Conservation (phyloP, 2,888 invertebrate genomes). For the Nymphalis polychloros region DNA sequence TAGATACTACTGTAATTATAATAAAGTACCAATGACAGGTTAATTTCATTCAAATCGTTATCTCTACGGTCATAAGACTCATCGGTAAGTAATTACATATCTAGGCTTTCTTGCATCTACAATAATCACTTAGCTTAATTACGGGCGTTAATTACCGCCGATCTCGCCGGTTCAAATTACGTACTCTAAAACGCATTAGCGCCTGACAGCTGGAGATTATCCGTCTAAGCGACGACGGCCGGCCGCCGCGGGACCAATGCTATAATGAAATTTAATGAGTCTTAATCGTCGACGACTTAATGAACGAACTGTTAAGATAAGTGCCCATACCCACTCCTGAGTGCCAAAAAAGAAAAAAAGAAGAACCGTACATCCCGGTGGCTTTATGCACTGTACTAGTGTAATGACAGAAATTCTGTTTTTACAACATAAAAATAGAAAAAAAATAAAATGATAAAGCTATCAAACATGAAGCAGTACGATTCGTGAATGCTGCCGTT, state of each 20-base stretch:
- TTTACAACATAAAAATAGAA: conserved; percentile 38
- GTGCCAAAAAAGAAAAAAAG: conserved; percentile 60
- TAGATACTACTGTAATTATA: background rate
- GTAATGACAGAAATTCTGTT: conserved; percentile 15
- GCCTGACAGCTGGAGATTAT: conserved; percentile 81
- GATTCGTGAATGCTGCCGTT: no score
- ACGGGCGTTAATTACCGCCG: conserved; percentile 78
- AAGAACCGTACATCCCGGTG: conserved; percentile 8
- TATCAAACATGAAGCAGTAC: conserved; percentile 7
- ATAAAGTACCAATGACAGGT: conserved; percentile 24
- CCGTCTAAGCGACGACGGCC: conserved; percentile 75
- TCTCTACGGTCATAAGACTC: conserved; percentile 26
- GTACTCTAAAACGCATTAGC: conserved; percentile 82
- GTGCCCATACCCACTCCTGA: conserved; percentile 60
- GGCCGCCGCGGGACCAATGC: conserved; percentile 66
- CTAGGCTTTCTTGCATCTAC: conserved; percentile 57
- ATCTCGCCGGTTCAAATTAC: conserved; percentile 82
- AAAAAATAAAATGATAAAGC: conserved; percentile 44
- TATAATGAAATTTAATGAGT: conserved; percentile 80
- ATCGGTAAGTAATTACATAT: conserved; percentile 28
- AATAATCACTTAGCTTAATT: conserved; percentile 81
- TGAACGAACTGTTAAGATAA: conserved; percentile 75
- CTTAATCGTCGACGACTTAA: conserved; percentile 81
- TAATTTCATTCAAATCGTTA: conserved; percentile 22
- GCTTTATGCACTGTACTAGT: conserved; percentile 22